Percentiles rank a stretch among this genome's conserved stretches.
phyloP scores from a whole-genome alignment of 2,113 vertebrate genomes.

The Macquaria ambigua region DNA sequence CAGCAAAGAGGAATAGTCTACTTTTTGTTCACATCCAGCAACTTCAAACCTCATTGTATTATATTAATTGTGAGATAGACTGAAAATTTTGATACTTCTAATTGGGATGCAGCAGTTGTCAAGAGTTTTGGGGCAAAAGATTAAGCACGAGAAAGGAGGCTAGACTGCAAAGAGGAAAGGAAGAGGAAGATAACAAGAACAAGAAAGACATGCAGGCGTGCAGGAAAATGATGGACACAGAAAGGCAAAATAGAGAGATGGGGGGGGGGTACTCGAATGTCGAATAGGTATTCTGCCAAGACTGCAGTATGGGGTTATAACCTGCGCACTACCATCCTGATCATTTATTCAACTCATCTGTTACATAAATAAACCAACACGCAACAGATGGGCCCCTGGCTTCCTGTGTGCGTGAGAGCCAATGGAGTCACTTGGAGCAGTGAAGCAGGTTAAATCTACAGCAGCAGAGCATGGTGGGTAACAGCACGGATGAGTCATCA shows the following conservation, averaged over 20 bases:
- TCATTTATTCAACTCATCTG: conserved; percentile 66
- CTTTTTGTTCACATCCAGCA: conserved; percentile 28
- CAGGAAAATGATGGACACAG: conserved; percentile 43
- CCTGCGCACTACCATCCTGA: conserved; percentile 30
- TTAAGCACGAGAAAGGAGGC: conserved; percentile 43
- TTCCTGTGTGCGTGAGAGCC: conserved; percentile 25
- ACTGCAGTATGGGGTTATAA: conserved; percentile 38
- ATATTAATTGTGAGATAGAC: conserved; percentile 23
- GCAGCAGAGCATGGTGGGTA: conserved; percentile 49
- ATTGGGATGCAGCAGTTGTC: conserved; percentile 50
- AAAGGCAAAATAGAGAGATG: conserved; percentile 35
- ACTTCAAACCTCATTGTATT: conserved; percentile 50
- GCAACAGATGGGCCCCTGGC: conserved; percentile 32
- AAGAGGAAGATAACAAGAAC: conserved; percentile 45
- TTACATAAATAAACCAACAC: conserved; percentile 63
- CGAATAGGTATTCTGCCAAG: conserved; percentile 38
- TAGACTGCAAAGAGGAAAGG: conserved; percentile 25
- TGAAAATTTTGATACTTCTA: conserved; percentile 22
- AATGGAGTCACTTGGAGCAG: conserved; percentile 29
- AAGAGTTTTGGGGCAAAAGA: conserved; percentile 36
- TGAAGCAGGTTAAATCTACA: conserved; percentile 57
- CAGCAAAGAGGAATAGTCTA: conserved; percentile 37
- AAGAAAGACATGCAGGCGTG: conserved; percentile 31
- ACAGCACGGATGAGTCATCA: conserved; percentile 54
- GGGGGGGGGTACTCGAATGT: conserved; percentile 12